phyloP scores from a whole-genome alignment of 2,797 vertebrate species.

The Artibeus jamaicensis region DNA sequence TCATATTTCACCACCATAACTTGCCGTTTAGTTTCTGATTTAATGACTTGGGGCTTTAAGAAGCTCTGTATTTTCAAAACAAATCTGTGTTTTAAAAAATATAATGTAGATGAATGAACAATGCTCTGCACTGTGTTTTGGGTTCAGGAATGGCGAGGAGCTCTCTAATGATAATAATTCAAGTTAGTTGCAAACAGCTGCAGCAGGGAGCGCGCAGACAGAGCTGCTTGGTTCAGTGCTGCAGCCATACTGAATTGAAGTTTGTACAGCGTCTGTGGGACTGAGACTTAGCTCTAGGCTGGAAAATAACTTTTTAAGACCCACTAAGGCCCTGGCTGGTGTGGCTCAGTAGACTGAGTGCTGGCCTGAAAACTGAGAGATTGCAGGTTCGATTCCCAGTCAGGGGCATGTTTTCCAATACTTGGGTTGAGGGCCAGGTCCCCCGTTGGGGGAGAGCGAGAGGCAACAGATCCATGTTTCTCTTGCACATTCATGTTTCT shows the following conservation, averaged over 20 bases:
- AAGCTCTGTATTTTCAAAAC: slow-evolving; percentile 57
- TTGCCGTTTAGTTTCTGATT: slow-evolving; percentile 56
- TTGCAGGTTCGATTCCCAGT: background rate
- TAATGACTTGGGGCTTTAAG: slow-evolving; percentile 53
- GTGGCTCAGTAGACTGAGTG: background rate
- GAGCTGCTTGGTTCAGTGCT: background rate
- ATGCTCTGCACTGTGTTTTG: slow-evolving; percentile 43
- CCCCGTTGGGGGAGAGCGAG: background rate
- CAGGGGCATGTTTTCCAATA: background rate
- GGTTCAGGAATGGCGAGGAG: slow-evolving; percentile 24
- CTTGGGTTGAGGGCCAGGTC: background rate
- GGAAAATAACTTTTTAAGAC: background rate
- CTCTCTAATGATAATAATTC: slow-evolving; percentile 54
- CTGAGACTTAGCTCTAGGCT: background rate
- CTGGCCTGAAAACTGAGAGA: background rate
- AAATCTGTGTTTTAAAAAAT: slow-evolving; percentile 37
- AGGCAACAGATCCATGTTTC: background rate
- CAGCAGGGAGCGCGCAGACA: background rate
- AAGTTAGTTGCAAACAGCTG: slow-evolving; percentile 38
- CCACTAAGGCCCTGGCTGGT: background rate
- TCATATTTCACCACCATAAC: background rate
- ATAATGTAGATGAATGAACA: slow-evolving; percentile 60
- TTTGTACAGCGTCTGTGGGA: background rate
- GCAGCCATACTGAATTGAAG: background rate
- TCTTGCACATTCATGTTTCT: background rate